These are phyloP conservation scores for Cosmia trapezina DNA, from an alignment of 2,888 invertebrate genomes.

Conservation along the genomic window DNA sequence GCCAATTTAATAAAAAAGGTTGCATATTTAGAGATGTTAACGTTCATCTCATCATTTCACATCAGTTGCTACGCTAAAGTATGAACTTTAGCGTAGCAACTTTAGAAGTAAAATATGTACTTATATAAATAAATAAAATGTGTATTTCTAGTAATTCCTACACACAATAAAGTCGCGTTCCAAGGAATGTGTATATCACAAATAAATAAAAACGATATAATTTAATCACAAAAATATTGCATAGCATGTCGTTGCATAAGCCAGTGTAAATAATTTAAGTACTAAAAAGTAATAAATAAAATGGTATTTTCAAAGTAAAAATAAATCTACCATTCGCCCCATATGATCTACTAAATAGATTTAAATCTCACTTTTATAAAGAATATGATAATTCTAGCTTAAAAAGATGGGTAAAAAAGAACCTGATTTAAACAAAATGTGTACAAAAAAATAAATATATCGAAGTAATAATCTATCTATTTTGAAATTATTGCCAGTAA, in stretches of 20 bases:
- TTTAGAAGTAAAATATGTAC: constrained; percentile 31
- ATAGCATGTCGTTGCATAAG: constrained; percentile 51
- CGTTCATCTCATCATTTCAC: no score
- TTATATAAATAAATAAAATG: constrained; percentile 44
- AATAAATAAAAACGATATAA: constrained; percentile 44
- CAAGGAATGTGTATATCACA: constrained; percentile 59
- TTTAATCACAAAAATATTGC: constrained; percentile 61
- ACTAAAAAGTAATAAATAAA: constrained; percentile 48
- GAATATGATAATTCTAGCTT: constrained; percentile 36
- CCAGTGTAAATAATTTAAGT: constrained; percentile 44
- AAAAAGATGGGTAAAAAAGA: constrained; percentile 5
- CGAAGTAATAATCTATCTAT: neutral
- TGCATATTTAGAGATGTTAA: neutral
- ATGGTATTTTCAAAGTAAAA: constrained; percentile 30
- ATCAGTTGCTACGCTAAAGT: no score
- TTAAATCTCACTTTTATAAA: constrained; percentile 49
- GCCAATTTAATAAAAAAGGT: neutral
- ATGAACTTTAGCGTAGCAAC: constrained; percentile 35
- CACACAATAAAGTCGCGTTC: constrained; percentile 28
- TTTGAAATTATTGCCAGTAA: constrained; percentile 8
- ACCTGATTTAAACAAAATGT: constrained; percentile 17
- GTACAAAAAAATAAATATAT: constrained; percentile 1
- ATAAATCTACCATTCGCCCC: constrained; percentile 29
- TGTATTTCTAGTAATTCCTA: constrained; percentile 23
- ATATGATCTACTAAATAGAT: constrained; percentile 25